These are phyloP conservation scores for Drosophila colorata DNA, from an alignment of 2,888 invertebrate species.

Conservation along the genomic window DNA sequence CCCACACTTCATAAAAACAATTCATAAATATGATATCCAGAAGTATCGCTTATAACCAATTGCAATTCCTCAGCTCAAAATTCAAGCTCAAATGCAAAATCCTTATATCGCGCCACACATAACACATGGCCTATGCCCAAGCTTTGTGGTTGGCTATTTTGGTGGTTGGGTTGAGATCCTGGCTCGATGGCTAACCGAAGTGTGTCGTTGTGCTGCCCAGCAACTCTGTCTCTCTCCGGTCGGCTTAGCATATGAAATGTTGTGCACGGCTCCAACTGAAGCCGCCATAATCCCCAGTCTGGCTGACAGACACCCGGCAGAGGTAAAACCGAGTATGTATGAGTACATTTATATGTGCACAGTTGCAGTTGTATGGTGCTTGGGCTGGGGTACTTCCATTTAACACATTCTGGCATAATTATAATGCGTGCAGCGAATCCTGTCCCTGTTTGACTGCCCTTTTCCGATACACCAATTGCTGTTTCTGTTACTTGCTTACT, in stretches of 20 bases:
- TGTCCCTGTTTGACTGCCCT: slow-evolving; percentile 15
- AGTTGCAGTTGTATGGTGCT: slow-evolving; percentile 6
- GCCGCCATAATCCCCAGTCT: slow-evolving; percentile 51
- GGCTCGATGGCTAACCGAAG: neutral
- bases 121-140: slow-evolving; percentile 28
- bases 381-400: slow-evolving; percentile 29
- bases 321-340: neutral
- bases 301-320: slow-evolving; percentile 22
- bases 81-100: slow-evolving; percentile 85
- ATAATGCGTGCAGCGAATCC: slow-evolving; percentile 73
- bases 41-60: slow-evolving; percentile 85
- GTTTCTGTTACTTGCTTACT: slow-evolving; percentile 16
- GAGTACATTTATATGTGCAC: neutral
- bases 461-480: slow-evolving; percentile 14
- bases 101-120: slow-evolving; percentile 76
- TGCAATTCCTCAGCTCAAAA: slow-evolving; percentile 75
- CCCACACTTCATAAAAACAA: neutral
- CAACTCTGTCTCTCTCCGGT: neutral
- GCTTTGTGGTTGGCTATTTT: slow-evolving; percentile 52
- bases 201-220: no score
- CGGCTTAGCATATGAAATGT: slow-evolving; percentile 76
- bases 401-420: slow-evolving; percentile 75
- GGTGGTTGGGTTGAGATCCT: slow-evolving; percentile 46
- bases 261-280: slow-evolving; percentile 31
- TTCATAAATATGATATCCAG: slow-evolving; percentile 83